Evolutionary conservation across 64 coral and sea anemone species (phyloP), one percentile per base, ranked within the genome.

Genomic region (Dendrophyllia cribrosa): DNA sequence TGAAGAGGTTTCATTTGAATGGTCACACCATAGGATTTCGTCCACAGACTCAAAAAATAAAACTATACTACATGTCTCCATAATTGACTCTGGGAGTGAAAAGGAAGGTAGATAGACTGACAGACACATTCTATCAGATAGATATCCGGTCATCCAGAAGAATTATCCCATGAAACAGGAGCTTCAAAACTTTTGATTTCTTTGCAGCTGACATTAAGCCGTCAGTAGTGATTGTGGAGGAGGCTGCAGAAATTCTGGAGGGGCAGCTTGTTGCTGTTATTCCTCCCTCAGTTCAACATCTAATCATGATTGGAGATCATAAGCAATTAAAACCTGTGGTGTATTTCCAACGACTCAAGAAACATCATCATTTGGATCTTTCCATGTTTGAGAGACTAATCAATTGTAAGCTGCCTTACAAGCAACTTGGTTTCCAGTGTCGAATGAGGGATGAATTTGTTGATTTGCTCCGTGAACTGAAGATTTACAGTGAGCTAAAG

Each of bases 241-340:
- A 97, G 82, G 95, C 95, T 75, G 95, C 95, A 5, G 96, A 97
- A 49, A 91, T 97, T 22, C 92, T 97, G 43, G 96, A 97, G 67
- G 86, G 79, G 1, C 92, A 97, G 70, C 88, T 97, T 49, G 73
- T 94, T 19, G 80, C 96, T 50, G 88, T 94, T 0, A 93, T 94
- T 56, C 92, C 96, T 21, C 62, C 89, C 11, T 91, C 91, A 7
- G 78, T 94, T 19, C 64, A 97, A 46, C 96, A 97, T 46, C 84
- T 97, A 5, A 89, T 97, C 51, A 97, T 97, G 96, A 91, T 97
- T 46, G 96, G 96, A 15, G 96, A 97, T 77, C 96, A 98, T 22
- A 74, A 66, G 58, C 96, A 98, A 60, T 82, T 98, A 12, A 90
- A 77, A 24, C 96, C 96, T 6, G 72, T 81, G 9, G 80, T 98